Base-by-base conservation (phyloP, 2,888 invertebrate genomes). In the Operophtera brumata region DNA sequence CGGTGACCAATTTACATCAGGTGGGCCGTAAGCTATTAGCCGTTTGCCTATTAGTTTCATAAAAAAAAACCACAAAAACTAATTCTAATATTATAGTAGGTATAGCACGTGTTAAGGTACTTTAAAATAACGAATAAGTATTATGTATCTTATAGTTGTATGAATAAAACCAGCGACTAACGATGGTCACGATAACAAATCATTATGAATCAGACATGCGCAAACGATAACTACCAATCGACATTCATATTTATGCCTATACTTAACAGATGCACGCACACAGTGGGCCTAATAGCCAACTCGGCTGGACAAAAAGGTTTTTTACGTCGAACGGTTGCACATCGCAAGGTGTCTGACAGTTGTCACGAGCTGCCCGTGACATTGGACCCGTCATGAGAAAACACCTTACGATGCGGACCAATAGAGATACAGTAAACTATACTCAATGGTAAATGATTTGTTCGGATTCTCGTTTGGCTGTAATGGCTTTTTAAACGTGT, bases 291-390 rank as follows among this genome's bases (percentile, higher is more conserved):
- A 77, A 75, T 77, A 75, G 69, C 63, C 58, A 45, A 36, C 66
- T 74, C 70, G 70, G 71, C 74, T 77, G 78, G 71, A 80, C 77
- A 78, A 77, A 76, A 75, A 77, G 61, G 68, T 61, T 73, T 75
- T 70, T 67, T 59, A 68, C 62, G 39, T 57, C 64, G 49, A 69
- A 71, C 68, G 70, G 64, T 63, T 58, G 59, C 50, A 61, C 65
- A 68, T 73, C 67, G 78, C 77, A 80, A 80, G 82, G 82, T 78
- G 76, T 59, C 57, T 55, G 62, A 61, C 70, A 71, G 66, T 70
- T 74, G 79, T 78, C 78, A 78, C 78, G 78, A 75, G 69, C 69
- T 54, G 63, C 57, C 66, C 72, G 67, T 75, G 70, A 76, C 73
- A 75, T 66, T 61, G 69, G 64, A 57, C 64, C 64, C 67, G 54